Base-by-base conservation (phyloP, 2,888 invertebrate genomes). In the Lasioglossum malachurum region DNA sequence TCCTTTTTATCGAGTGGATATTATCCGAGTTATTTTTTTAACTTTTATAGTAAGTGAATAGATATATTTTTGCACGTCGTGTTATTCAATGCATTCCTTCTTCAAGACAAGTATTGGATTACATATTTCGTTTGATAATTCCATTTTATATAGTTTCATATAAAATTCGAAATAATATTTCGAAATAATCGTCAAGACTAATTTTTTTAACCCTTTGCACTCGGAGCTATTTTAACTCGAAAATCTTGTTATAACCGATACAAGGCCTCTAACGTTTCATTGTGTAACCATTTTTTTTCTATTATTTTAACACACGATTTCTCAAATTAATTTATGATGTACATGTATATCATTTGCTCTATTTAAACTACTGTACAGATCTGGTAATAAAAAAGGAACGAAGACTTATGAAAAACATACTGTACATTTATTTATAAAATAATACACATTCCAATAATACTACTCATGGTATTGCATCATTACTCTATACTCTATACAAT, bases 361-460 rank as follows among this genome's bases (percentile, higher is more conserved):
- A 49, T 23, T 49, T 19, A 23, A 60, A 27, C 27, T 60, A 60
- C 14, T 73, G 31, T 19, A 23, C 4, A 31, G 53, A 67, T 60
- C 31, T 31, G 73, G 14, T 44, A 23, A 60, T 31, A 27, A 27
- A 75, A 19, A 35, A 8, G 67, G 3, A 38, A 46, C 44, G 64
- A 44, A 69, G 77, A 41, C 78, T 82, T 83, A 80, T 80, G 86
- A 91, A 91, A 84, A 94, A 92, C 84, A 79, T 90, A 93, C 94
- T 94, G 94, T 94, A 95, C 94, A 94, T 94, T 93, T 94, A 94
- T 94, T 94, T 93, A 94, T 94, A 94, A 94, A 94, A 93, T 91
- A 92, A 89, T 90, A 87, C 84, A 89, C 84, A 27, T 80, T 91
- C 89, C 67, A 75, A 80, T 91, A 91, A 92, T 91, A 89, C 90